Evolutionary conservation across 2,888 invertebrate genomes (phyloP).

Genomic region (Standfussiana lucernea): DNA sequence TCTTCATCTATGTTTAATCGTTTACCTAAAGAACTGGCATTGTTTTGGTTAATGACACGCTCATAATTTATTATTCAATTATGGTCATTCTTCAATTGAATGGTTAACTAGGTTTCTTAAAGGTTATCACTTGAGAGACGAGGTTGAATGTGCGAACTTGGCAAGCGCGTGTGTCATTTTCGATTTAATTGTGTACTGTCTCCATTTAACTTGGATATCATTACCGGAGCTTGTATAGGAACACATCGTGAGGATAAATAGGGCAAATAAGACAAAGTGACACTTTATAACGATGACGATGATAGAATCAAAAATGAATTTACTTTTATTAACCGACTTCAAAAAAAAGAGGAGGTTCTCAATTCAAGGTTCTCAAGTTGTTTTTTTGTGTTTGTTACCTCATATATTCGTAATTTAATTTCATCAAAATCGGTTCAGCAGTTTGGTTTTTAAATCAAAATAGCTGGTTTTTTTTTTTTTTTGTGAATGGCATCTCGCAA

Average conservation of each 20-base stretch:
- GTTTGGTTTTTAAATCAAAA: no score
- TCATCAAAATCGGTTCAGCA: no score
- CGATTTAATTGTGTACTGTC: neutral
- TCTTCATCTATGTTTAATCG: slow-evolving; percentile 12
- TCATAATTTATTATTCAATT: slow-evolving; percentile 4
- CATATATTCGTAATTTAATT: no score
- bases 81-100: neutral
- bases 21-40: neutral
- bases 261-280: no score
- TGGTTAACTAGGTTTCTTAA: neutral
- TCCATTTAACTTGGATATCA: neutral
- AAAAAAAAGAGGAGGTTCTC: no score
- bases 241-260: neutral
- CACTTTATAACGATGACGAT: neutral
- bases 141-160: neutral
- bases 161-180: neutral
- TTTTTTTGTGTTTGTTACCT: no score
- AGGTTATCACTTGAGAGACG: neutral
- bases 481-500: no score
- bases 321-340: no score
- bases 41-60: neutral
- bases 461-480: no score
- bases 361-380: no score
- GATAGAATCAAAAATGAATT: neutral
- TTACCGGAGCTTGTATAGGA: neutral